Evolutionary conservation across 1,140 invertebrate genomes (phyloP).

Genomic region (Bathynomus jamesi): DNA sequence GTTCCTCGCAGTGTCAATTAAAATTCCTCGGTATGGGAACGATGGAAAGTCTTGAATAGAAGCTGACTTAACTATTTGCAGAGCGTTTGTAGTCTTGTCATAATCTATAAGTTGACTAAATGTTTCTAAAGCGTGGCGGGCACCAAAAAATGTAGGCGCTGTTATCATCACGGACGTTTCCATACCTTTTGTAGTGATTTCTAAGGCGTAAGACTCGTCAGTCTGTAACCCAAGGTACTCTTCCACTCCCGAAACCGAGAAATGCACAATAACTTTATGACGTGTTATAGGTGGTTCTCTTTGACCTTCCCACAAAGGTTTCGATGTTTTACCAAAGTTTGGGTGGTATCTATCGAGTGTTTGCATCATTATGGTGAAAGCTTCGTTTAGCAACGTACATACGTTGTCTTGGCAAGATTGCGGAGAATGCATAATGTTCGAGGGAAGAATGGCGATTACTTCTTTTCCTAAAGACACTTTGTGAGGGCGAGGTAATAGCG

Average conservation of each 20-base stretch:
- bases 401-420: background rate
- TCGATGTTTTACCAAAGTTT: background rate
- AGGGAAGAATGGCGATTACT: background rate
- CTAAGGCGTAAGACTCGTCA: constrained; percentile 5
- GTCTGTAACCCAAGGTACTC: background rate
- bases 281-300: background rate
- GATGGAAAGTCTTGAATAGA: constrained; percentile 18
- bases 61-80: constrained; percentile 16
- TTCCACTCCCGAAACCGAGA: background rate
- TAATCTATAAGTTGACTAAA: constrained; percentile 40
- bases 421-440: background rate
- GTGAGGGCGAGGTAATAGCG: background rate
- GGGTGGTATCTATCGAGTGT: background rate
- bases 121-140: constrained; percentile 41
- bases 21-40: constrained; percentile 31
- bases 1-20: constrained; percentile 37
- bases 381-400: background rate
- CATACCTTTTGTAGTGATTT: background rate
- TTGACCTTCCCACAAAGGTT: background rate
- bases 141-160: constrained; percentile 44
- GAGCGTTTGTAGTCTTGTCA: constrained; percentile 19
- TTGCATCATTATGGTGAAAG: background rate
- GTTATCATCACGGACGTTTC: constrained; percentile 50
- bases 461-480: background rate
- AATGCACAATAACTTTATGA: background rate